phyloP scores from a whole-genome alignment of 1,140 invertebrate genomes.

The Ephestia elutella region DNA sequence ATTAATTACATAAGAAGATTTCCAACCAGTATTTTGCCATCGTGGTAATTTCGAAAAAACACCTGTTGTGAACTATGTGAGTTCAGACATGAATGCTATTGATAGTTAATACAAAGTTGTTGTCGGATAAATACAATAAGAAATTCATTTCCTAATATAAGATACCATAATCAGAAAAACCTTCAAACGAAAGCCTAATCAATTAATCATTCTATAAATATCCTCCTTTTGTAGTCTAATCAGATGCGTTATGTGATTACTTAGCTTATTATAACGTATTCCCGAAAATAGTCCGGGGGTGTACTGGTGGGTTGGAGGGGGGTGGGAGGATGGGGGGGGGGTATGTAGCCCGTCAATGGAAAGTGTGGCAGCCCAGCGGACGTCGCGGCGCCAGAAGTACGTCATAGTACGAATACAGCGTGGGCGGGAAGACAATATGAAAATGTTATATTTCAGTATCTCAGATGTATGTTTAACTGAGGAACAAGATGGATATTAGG shows the following conservation, averaged over 20 bases:
- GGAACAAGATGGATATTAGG: background rate
- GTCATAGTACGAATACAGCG: background rate
- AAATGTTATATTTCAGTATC: background rate
- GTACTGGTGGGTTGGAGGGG: background rate
- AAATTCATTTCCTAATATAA: no score
- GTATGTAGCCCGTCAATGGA: conserved; percentile 39
- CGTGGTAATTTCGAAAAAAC: no score
- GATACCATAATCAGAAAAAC: background rate
- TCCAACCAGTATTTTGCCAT: no score
- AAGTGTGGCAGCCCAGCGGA: conserved; percentile 35
- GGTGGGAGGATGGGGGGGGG: conserved; percentile 16
- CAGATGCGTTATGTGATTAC: conserved; percentile 4
- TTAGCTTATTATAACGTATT: conserved; percentile 16
- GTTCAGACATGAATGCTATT: no score
- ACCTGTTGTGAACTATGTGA: no score
- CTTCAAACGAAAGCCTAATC: background rate
- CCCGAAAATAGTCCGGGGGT: conserved; percentile 15
- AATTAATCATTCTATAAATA: conserved; percentile 3
- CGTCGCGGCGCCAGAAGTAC: background rate
- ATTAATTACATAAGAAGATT: no score
- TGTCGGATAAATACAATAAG: no score
- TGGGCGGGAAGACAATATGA: background rate
- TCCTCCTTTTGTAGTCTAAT: background rate
- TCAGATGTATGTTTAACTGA: background rate
- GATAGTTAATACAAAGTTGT: no score